Base-by-base conservation (phyloP, 2,797 vertebrate species). In the Geotrypetes seraphini region DNA sequence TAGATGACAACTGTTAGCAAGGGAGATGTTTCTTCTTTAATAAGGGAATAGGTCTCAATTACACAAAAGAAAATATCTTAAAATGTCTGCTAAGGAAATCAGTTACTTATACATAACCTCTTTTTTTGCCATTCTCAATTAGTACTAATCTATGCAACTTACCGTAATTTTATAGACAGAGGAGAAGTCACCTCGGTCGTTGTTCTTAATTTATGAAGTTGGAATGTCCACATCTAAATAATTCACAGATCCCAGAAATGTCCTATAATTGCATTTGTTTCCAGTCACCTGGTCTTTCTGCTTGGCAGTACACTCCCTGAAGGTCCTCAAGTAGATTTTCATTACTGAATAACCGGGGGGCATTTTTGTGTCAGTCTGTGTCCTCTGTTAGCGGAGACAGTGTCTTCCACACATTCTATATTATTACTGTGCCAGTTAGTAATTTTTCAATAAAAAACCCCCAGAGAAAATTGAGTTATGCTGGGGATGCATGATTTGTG, bases 171-270 rank as follows among this genome's bases (percentile, higher is more conserved):
- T 17, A 4, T 2, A 10, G 30, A 0, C 0, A 5, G 16, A 6
- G 8, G 16, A 6, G 8, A 23, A 25, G 8, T 12, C 5, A 5
- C 4, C 13, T 7, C 22, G 0, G 7, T 1, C 1, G 12, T 2
- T 7, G 12, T 22, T 8, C 10, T 6, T 22, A 3, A n/a, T 3
- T 3, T 2, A 0, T 25, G 22, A 26, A 10, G 22, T 36, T 13
- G 0, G 3, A 11, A 5, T 4, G 12, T 2, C 0, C 0, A 8
- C 1, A 2, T 1, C 0, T 7, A 32, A 5, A 7, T 31, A 19
- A 28, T 21, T 43, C 21, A 38, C 22, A 3, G 0, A 5, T 17
- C 4, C 31, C 11, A 10, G 1, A 9, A 2, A 0, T 2, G 7
- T 12, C 14, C n/a, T n/a, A 3, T 5, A 10, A 1, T 4, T 1